Conservation (phyloP, 2,113 vertebrate species). For the rabbit (Oryctolagus cuniculus) region mOryCun1.1 NC_091442.1:44047501-44048000, state of each 20-base stretch:
- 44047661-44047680: not conserved
- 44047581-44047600: not conserved
- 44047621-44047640: not conserved
- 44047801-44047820: not conserved
- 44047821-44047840: not conserved
- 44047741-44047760: not conserved
- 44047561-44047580: not conserved
- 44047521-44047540: not conserved
- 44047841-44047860: not conserved
- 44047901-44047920: not conserved
- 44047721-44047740: slow-evolving; percentile 6
- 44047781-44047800: not conserved
- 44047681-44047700: slow-evolving; percentile 46
- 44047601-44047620: not conserved
- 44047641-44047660: not conserved
- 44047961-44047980: not conserved
- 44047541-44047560: not conserved
- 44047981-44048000: not conserved
- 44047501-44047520: not conserved
- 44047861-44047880: not conserved
- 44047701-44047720: slow-evolving; percentile 46
- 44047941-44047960: not conserved
- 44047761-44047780: not conserved
- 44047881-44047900: not conserved
- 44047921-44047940: not conserved